Percentiles rank a stretch among this genome's conserved stretches.
Conservation (phyloP, 2,888 invertebrate genomes). For the Trichopoda pennipes region DNA sequence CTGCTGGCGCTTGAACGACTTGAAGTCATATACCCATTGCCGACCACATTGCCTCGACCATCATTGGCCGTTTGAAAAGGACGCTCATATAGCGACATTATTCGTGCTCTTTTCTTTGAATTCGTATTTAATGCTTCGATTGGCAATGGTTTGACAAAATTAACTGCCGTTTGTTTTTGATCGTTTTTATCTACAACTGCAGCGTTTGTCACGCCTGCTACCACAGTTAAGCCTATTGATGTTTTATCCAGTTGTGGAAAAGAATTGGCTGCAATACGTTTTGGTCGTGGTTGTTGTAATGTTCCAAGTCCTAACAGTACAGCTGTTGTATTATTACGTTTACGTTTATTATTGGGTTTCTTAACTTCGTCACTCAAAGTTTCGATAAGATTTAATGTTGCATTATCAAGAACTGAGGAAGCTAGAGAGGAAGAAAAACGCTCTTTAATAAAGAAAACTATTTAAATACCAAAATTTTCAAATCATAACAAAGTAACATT, state of each 20-base stretch:
- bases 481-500: too few relatives aligned
- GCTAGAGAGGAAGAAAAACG: constrained; percentile 34
- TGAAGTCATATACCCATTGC: constrained; percentile 76
- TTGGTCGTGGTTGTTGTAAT: constrained; percentile 57
- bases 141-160: constrained; percentile 58
- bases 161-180: constrained; percentile 10
- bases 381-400: constrained; percentile 67
- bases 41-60: constrained; percentile 71
- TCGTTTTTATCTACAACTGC: constrained; percentile 26
- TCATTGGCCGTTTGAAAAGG: constrained; percentile 77
- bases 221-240: not conserved
- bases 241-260: constrained; percentile 67
- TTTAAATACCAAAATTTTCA: too few relatives aligned
- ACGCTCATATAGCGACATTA: constrained; percentile 80
- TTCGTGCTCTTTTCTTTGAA: constrained; percentile 67
- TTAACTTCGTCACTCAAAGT: constrained; percentile 66
- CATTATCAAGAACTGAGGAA: constrained; percentile 54
- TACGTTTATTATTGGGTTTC: constrained; percentile 70
- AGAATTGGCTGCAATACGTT: constrained; percentile 61
- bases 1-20: constrained; percentile 70
- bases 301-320: constrained; percentile 51
- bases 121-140: constrained; percentile 58
- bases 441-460: too few relatives aligned
- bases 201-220: constrained; percentile 41
- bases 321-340: constrained; percentile 64